Evolutionary conservation across 1,140 invertebrate species (phyloP), one percentile per base, ranked within the genome.

Genomic region (Cyclargus thomasi): DNA sequence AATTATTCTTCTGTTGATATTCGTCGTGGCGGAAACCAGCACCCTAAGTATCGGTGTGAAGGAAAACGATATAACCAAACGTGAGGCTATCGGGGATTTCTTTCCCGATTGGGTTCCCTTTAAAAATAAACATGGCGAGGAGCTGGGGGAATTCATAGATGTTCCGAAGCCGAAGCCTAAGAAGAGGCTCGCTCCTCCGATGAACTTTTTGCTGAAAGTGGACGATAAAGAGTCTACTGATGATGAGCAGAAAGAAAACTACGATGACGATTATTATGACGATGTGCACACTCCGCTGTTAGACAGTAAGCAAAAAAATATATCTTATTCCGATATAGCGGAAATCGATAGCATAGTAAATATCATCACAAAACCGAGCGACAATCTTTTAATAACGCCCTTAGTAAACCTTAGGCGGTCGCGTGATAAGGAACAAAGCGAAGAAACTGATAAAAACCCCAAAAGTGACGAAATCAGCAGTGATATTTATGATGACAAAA

Each of bases 51-150:
- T 83, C 68, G 75, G 80, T 64, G 79, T 78, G 70, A 82, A 77
- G 80, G 79, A 79, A 65, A 75, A 76, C 67, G 83, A 80, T 76
- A 75, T 82, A 71, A 80, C 68, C 5, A 85, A 85, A 78, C 79
- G 81, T 70, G 75, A 81, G 64, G 70, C 76, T 6, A 75, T 71
- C 53, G 72, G 72, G 22, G 83, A 85, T 21, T 75, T 88, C 29
- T 87, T 76, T 68, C 87, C 87, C 14, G 83, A 90, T 71, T 90
- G 85, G 86, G 85, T 88, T 10, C 87, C 85, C 0, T 88, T 88
- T 57, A 86, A 86, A 70, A 88, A 87, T 62, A 86, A 87, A 70
- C 78, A 87, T 47, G 85, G 81, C n/a, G 85, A 81, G 8, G 76
- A 87, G 63, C 67, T 88, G 20, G 85, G 81, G 57, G 85, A 90